Evolutionary conservation across 2,888 invertebrate genomes (phyloP).

Genomic region (Hermodice carunculata): DNA sequence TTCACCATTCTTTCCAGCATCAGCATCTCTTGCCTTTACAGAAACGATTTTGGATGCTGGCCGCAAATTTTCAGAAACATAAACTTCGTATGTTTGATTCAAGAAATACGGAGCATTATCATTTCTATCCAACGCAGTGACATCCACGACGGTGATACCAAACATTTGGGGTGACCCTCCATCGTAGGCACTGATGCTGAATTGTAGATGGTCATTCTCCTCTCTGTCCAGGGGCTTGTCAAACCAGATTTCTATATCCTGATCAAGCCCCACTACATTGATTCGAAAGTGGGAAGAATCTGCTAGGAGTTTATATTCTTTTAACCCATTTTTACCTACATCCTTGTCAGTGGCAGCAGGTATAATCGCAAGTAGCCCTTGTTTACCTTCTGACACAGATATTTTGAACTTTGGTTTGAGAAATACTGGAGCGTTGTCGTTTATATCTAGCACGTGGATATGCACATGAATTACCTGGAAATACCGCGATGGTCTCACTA

Average conservation of each 20-base stretch:
- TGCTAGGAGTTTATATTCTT: conserved; percentile 25
- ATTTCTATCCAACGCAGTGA: conserved; percentile 36
- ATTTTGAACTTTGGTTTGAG: conserved; percentile 8
- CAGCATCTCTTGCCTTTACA: conserved; percentile 47
- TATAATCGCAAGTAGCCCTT: conserved; percentile 13
- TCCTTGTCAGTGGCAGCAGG: conserved; percentile 21
- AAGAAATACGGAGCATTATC: conserved; percentile 37
- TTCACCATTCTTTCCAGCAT: conserved; percentile 41
- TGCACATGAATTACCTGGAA: conserved; percentile 22
- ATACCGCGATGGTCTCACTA: conserved; percentile 10
- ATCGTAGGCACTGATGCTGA: conserved; percentile 79
- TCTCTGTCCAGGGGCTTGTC: conserved; percentile 31
- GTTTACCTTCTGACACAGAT: conserved; percentile 15
- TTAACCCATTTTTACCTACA: conserved; percentile 26
- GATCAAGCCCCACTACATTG: conserved; percentile 17
- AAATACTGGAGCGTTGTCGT: conserved; percentile 26
- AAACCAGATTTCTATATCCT: no score
- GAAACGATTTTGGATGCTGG: conserved; percentile 22
- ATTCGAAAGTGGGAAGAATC: background rate
- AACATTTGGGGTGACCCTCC: conserved; percentile 43
- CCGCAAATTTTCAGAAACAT: conserved; percentile 18
- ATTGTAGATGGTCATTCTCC: conserved; percentile 71
- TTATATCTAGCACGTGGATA: conserved; percentile 19
- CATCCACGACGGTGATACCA: conserved; percentile 25
- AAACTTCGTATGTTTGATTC: conserved; percentile 21